Base-by-base conservation (phyloP, 2,888 invertebrate species). In the Ormia ochracea region DNA sequence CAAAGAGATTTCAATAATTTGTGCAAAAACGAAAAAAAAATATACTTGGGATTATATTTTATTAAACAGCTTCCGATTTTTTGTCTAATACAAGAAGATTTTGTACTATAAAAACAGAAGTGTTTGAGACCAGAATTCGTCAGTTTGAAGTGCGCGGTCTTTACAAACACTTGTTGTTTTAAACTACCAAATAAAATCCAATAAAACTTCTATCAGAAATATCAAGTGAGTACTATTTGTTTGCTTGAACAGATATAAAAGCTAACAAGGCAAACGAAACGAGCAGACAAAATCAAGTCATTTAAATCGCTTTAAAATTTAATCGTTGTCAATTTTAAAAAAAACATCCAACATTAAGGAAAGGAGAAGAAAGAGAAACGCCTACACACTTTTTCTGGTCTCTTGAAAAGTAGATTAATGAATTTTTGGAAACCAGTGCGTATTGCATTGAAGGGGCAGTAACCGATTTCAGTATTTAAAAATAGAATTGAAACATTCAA, bases 201-300 rank as follows among this genome's bases (percentile, higher is more conserved):
- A 36, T 9, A 52, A 41, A 31, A 9, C 23, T n/a, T 41, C 36
- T 58, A 48, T 68, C 79, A 80, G 76, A 80, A 80, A 80, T 76
- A 80, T 72, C 79, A 80, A 80, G 76, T 80, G 19, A 80, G 80
- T 80, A 59, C 28, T 17, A 31, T n/a, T 45, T 12, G 14, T 9
- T 43, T 1, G 9, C 3, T 21, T 43, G 21, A 9, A 3, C 3
- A 19, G 21, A 31, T 23, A 43, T 23, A 26, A 61, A 43, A 43
- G n/a, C n/a, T n/a, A n/a, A n/a, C n/a, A n/a, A 56, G 28, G 9
- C 28, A 52, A 21, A 9, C 48, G 28, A 45, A 41, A 50, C 9
- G 14, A 52, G 26, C 12, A 45, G 17, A n/a, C n/a, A 31, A 41
- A 17, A 43, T 41, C 54, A 73, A 78, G 38, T 68, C 48, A 73